Evolutionary conservation across 2,113 vertebrate species (phyloP).

Genomic region (Halichoeres trimaculatus): DNA sequence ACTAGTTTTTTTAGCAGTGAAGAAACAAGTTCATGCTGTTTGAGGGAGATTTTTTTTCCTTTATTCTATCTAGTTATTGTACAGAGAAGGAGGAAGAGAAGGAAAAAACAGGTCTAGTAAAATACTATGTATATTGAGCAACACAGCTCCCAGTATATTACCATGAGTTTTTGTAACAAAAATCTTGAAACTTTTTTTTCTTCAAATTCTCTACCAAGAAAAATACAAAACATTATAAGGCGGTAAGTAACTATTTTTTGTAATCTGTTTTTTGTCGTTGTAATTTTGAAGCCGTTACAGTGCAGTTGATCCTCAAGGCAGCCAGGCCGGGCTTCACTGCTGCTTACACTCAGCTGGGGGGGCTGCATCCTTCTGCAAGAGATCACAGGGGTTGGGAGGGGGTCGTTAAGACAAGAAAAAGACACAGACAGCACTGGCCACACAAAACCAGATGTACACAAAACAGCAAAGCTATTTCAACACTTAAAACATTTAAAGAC

Average conservation of each 20-base stretch:
- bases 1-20: constrained; percentile 91
- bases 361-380: constrained; percentile 94
- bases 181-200: constrained; percentile 85
- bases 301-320: constrained; percentile 95
- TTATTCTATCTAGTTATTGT: constrained; percentile 83
- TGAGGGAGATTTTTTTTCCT: constrained; percentile 76
- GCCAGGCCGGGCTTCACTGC: constrained; percentile 92
- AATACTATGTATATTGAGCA: constrained; percentile 91
- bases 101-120: constrained; percentile 86
- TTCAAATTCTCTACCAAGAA: constrained; percentile 93
- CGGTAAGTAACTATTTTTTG: constrained; percentile 94
- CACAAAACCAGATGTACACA: background rate
- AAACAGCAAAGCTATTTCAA: constrained; percentile 30
- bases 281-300: constrained; percentile 92
- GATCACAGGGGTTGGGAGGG: constrained; percentile 59
- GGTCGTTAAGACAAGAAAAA: background rate
- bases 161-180: constrained; percentile 91
- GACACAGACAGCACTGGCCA: background rate
- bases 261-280: constrained; percentile 58
- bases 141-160: constrained; percentile 86
- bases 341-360: constrained; percentile 98
- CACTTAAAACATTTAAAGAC: background rate
- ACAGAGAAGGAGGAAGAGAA: constrained; percentile 82
- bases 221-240: constrained; percentile 99
- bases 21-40: constrained; percentile 89